These are phyloP conservation scores for Pterobdella sp. DNA, from an alignment of 2,888 invertebrate genomes.

Conservation along the genomic window DNA sequence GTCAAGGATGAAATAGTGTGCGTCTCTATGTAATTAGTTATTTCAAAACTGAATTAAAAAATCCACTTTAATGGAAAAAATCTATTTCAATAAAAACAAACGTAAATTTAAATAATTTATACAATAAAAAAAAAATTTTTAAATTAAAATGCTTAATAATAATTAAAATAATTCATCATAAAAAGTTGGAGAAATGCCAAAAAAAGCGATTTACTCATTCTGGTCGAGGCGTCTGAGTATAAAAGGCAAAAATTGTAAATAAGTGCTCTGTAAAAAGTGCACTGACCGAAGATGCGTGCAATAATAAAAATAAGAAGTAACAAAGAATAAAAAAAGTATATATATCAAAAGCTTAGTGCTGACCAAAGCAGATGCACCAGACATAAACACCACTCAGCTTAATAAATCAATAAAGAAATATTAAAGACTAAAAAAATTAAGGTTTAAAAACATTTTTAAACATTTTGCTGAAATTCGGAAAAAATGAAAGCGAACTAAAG, in stretches of 20 bases:
- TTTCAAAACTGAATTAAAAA: no score
- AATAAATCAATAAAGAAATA: no score
- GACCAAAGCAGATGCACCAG: no score
- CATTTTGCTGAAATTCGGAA: neutral
- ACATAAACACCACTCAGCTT: no score
- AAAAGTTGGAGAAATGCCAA: neutral
- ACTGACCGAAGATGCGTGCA: conserved; percentile 6
- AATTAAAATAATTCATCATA: neutral
- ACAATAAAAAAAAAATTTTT: neutral
- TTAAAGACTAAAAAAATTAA: neutral
- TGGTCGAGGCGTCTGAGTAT: conserved; percentile 22
- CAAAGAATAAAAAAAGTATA: neutral
- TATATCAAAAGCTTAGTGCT: neutral
- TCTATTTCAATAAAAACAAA: no score
- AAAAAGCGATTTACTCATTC: conserved; percentile 22
- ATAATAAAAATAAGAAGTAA: neutral
- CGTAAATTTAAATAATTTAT: no score
- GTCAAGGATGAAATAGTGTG: no score
- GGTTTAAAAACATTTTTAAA: neutral
- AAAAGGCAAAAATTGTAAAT: conserved; percentile 28
- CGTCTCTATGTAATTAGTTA: no score
- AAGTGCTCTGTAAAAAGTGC: conserved; percentile 18
- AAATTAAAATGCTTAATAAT: neutral
- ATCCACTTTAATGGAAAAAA: no score
- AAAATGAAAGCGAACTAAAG: neutral